Conservation (phyloP, 2,888 invertebrate species). For the Prosapia bicincta region DNA sequence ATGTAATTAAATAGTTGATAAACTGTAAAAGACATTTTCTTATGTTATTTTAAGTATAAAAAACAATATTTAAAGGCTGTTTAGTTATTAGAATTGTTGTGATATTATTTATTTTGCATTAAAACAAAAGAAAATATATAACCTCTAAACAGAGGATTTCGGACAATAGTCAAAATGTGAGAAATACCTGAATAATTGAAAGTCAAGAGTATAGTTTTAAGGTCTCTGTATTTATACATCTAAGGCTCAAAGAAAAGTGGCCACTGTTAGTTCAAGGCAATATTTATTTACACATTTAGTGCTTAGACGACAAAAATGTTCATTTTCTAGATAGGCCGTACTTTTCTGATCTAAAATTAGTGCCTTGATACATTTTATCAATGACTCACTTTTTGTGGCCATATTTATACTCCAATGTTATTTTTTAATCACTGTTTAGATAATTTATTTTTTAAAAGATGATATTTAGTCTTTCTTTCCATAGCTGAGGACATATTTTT, state of each 20-base stretch:
- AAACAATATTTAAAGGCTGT: constrained; percentile 28
- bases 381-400: constrained; percentile 18
- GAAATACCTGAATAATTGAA: background rate
- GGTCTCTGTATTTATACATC: background rate
- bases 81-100: constrained; percentile 29
- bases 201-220: background rate
- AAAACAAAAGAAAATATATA: background rate
- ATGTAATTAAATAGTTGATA: background rate
- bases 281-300: background rate
- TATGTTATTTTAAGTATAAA: background rate
- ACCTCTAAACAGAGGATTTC: background rate
- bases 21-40: constrained; percentile 20
- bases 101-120: constrained; percentile 29
- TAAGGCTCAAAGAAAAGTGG: constrained; percentile 25
- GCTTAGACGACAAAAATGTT: background rate
- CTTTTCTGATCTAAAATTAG: constrained; percentile 18
- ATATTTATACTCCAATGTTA: constrained; percentile 21
- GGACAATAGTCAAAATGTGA: background rate
- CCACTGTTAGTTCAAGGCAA: constrained; percentile 12
- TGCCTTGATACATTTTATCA: constrained; percentile 26
- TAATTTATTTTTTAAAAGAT: background rate
- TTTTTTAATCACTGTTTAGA: constrained; percentile 10
- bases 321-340: background rate
- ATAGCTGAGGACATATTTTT: background rate
- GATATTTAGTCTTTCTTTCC: background rate